phyloP scores from a whole-genome alignment of 2,113 vertebrate genomes.

The Monopterus albus region DNA sequence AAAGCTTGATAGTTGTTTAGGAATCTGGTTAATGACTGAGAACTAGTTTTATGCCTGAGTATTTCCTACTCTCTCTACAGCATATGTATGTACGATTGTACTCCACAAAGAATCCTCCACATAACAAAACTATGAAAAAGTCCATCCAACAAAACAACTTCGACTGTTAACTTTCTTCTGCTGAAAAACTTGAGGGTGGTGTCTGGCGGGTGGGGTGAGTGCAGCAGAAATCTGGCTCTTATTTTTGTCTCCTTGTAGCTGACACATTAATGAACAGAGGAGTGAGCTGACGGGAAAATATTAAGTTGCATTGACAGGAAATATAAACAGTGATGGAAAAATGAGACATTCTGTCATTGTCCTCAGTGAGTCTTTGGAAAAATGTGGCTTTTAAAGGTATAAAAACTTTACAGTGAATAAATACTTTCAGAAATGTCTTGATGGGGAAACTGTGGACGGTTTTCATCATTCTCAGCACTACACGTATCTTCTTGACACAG shows the following conservation, averaged over 20 bases:
- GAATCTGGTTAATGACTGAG: neutral
- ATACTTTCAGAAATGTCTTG: neutral
- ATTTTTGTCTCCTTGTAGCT: slow-evolving; percentile 47
- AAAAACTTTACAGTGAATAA: slow-evolving; percentile 24
- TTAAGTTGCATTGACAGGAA: slow-evolving; percentile 49
- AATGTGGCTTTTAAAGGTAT: neutral
- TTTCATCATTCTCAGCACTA: slow-evolving; percentile 1
- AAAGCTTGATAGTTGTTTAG: slow-evolving; percentile 12
- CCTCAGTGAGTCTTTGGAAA: slow-evolving; percentile 27
- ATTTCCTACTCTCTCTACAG: neutral
- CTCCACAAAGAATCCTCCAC: slow-evolving; percentile 36
- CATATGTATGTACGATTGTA: slow-evolving; percentile 9
- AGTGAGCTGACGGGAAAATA: slow-evolving; percentile 51
- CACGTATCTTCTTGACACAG: neutral
- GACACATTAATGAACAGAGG: slow-evolving; percentile 55
- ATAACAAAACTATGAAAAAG: slow-evolving; percentile 51
- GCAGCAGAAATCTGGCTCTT: slow-evolving; percentile 60
- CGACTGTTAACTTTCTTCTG: too few relatives aligned
- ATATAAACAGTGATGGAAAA: slow-evolving; percentile 59
- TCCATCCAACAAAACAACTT: slow-evolving; percentile 37
- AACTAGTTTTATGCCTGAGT: neutral
- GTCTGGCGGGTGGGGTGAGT: too few relatives aligned
- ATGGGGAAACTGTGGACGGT: neutral
- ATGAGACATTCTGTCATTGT: slow-evolving; percentile 53
- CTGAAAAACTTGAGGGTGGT: slow-evolving; percentile 60